A percentile compares a stretch with the other conserved stretches of the same genome.
These are phyloP conservation scores for Panopea generosa DNA, from an alignment of 2,888 invertebrate species.

Conservation along the genomic window DNA sequence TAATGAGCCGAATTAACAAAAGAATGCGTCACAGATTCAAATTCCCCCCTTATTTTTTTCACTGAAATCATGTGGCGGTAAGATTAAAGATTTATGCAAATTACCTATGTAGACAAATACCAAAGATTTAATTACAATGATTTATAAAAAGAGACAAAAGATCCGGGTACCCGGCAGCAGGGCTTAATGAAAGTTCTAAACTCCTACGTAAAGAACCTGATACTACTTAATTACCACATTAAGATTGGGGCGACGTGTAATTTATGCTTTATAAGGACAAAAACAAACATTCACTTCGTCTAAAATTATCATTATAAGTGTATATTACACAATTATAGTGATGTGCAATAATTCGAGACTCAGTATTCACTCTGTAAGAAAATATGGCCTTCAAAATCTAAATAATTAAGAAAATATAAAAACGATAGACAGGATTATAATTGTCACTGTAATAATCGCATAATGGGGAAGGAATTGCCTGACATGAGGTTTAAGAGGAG, in stretches of 20 bases:
- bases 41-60: constrained; percentile 37
- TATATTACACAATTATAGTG: not conserved
- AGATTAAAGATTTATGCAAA: constrained; percentile 52
- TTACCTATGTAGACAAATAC: constrained; percentile 16
- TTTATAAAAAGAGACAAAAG: constrained; percentile 48
- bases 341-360: not conserved
- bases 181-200: constrained; percentile 48
- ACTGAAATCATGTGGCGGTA: constrained; percentile 12
- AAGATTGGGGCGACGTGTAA: constrained; percentile 31
- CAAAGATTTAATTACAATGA: constrained; percentile 45
- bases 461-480: too few species aligned
- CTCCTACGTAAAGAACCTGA: constrained; percentile 34
- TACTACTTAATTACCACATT: constrained; percentile 36
- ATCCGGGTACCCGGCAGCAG: constrained; percentile 18
- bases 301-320: constrained; percentile 10
- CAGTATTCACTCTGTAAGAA: too few species aligned
- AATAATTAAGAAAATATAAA: too few species aligned
- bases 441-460: too few species aligned
- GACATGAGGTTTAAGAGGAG: too few species aligned
- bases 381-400: too few species aligned
- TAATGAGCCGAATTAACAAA: constrained; percentile 55
- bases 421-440: too few species aligned
- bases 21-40: constrained; percentile 45
- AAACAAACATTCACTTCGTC: constrained; percentile 9
- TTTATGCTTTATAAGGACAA: constrained; percentile 23